These are phyloP conservation scores for Puma concolor DNA, from an alignment of 2,113 vertebrate genomes.

Conservation along the genomic window DNA sequence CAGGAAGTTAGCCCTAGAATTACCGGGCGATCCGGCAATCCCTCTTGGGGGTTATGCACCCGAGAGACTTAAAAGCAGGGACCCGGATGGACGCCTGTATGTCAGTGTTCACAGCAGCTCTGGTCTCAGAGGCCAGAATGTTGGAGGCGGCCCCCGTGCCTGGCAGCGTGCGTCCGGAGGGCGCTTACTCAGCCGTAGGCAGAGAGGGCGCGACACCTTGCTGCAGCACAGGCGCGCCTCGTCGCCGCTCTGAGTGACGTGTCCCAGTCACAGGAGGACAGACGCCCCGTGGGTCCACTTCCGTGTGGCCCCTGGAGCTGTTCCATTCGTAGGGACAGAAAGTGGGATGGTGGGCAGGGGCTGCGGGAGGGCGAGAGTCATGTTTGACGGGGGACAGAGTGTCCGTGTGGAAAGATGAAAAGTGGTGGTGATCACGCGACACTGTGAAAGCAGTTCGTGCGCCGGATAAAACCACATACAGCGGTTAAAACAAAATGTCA, in stretches of 20 bases:
- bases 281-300: rapidly evolving
- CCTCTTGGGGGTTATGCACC: not conserved
- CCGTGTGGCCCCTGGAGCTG: no score
- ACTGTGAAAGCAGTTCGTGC: no score
- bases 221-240: rapidly evolving
- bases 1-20: not conserved
- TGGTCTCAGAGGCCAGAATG: not conserved
- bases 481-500: not conserved
- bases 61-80: not conserved
- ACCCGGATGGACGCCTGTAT: no score
- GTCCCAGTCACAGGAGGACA: not conserved
- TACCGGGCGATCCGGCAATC: not conserved
- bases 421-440: no score
- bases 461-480: not conserved
- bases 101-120: not conserved
- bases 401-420: not conserved
- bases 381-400: not conserved
- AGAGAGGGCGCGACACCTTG: not conserved
- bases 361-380: no score
- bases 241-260: not conserved
- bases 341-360: not conserved
- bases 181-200: not conserved
- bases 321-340: not conserved
- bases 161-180: no score
- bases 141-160: not conserved